These are phyloP conservation scores for Pavo muticus DNA, from an alignment of 2,113 vertebrate species.

Conservation along the genomic window DNA sequence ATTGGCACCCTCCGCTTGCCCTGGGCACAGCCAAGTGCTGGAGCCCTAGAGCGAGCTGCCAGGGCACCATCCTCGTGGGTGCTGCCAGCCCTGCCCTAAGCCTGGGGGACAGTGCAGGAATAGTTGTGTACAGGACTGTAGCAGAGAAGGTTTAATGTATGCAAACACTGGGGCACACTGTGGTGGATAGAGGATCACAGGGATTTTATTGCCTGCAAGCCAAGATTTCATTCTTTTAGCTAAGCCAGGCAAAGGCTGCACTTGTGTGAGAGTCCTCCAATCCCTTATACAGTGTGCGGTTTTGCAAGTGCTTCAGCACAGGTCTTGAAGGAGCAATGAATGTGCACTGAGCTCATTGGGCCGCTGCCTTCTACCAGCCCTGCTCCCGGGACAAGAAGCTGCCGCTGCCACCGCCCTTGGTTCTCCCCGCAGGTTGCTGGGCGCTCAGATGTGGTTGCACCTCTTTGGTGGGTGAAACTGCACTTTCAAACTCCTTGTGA, in stretches of 20 bases:
- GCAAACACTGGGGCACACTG: rapidly evolving
- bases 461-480: neutral
- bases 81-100: neutral
- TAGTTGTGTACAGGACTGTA: rapidly evolving
- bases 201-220: neutral
- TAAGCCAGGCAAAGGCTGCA: neutral
- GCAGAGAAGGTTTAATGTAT: neutral
- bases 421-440: neutral
- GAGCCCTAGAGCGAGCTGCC: neutral
- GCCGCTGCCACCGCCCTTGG: neutral
- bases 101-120: neutral
- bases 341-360: neutral
- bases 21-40: rapidly evolving
- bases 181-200: too few relatives aligned
- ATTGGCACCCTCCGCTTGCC: neutral
- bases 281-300: neutral
- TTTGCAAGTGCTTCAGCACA: neutral
- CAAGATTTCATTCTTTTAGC: rapidly evolving
- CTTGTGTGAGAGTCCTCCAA: neutral
- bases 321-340: neutral
- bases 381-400: neutral
- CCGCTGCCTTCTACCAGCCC: neutral
- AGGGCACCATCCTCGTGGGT: neutral
- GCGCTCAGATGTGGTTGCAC: neutral
- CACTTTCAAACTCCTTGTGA: neutral